Conservation (phyloP, 1,140 invertebrate species). For the Pogonognathellus flavescens region DNA sequence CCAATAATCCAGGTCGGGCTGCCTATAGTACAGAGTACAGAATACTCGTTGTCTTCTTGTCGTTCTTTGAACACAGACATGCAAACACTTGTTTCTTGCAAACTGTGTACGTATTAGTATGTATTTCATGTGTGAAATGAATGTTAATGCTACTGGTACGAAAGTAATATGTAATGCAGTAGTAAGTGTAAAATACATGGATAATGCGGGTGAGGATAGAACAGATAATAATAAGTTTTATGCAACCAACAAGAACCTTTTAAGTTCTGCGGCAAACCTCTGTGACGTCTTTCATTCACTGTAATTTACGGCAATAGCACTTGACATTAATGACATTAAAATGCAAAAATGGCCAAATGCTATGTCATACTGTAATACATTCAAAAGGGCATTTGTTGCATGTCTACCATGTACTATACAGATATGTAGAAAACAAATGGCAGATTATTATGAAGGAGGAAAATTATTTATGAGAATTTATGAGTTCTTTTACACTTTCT, state of each 20-base stretch:
- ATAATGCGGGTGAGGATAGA: constrained; percentile 34
- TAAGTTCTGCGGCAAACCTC: constrained; percentile 45
- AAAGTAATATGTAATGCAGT: not conserved
- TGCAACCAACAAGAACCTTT: constrained; percentile 29
- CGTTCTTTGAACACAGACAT: too few relatives aligned
- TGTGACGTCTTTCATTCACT: constrained; percentile 42
- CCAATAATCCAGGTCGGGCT: too few relatives aligned
- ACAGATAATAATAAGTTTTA: constrained; percentile 40
- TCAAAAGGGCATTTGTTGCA: constrained; percentile 12
- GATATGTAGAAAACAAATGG: constrained; percentile 3
- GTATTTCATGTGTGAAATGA: not conserved
- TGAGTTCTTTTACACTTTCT: constrained; percentile 38
- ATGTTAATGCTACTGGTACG: not conserved
- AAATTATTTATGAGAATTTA: constrained; percentile 42
- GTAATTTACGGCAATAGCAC: constrained; percentile 44
- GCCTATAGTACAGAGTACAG: too few relatives aligned
- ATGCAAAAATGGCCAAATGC: constrained; percentile 43
- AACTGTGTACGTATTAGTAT: too few relatives aligned
- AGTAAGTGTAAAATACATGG: not conserved
- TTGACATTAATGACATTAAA: constrained; percentile 46
- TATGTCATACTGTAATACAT: constrained; percentile 20
- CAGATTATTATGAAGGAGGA: constrained; percentile 18
- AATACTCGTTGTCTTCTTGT: too few relatives aligned
- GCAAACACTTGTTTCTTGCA: too few relatives aligned
- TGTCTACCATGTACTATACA: not conserved